Evolutionary conservation across 2,888 invertebrate genomes (phyloP).

Genomic region (Drosophila parthenogenetica): DNA sequence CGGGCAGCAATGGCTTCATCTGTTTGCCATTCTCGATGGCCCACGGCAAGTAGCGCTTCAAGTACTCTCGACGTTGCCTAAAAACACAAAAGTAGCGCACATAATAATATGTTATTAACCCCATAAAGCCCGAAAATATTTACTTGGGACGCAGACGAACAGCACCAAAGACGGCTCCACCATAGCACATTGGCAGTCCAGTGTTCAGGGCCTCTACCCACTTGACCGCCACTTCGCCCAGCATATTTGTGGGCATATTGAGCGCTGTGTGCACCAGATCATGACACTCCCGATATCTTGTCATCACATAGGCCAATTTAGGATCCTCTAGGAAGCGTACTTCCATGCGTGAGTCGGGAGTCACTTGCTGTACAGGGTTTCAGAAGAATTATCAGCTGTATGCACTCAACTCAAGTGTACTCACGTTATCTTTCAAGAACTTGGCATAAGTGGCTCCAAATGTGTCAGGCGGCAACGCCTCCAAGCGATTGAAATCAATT

Average conservation of each 20-base stretch:
- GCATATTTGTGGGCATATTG: conserved; percentile 97
- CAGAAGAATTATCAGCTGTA: not conserved
- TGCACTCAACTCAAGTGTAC: conserved; percentile 62
- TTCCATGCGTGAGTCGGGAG: conserved; percentile 95
- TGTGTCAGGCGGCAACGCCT: conserved; percentile 90
- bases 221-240: conserved; percentile 96
- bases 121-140: conserved; percentile 34
- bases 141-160: conserved; percentile 92
- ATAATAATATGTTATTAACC: conserved; percentile 30
- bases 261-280: conserved; percentile 96
- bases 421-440: conserved; percentile 91
- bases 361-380: conserved; percentile 87
- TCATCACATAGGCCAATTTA: conserved; percentile 97
- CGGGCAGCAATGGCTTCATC: conserved; percentile 92
- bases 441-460: conserved; percentile 94
- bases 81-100: conserved; percentile 14
- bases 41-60: conserved; percentile 93
- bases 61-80: conserved; percentile 91
- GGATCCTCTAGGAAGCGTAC: conserved; percentile 96
- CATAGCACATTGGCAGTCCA: conserved; percentile 97
- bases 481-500: conserved; percentile 90
- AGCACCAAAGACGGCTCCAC: conserved; percentile 97
- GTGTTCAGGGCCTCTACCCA: conserved; percentile 99
- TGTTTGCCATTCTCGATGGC: conserved; percentile 91
- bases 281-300: conserved; percentile 98